Evolutionary conservation across 92 coral and sea anemone species (phyloP).

Genomic region (Virgularia gustaviana): DNA sequence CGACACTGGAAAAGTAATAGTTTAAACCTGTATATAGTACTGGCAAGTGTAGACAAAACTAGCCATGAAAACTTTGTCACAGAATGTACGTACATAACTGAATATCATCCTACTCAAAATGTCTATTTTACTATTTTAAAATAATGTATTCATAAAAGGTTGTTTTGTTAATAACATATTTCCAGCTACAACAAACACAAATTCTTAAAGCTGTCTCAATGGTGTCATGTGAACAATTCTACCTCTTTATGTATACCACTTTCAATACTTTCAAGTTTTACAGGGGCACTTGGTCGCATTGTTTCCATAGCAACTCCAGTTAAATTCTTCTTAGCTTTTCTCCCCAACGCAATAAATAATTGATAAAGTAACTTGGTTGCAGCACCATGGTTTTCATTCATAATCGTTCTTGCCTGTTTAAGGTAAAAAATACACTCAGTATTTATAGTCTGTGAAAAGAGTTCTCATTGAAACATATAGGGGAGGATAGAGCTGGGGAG

Average conservation of each 20-base stretch:
- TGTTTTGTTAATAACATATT: no score
- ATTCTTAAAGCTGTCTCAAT: not conserved
- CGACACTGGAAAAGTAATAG: no score
- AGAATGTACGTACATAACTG: no score
- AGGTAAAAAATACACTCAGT: not conserved
- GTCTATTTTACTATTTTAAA: no score
- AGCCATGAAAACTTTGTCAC: no score
- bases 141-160: no score
- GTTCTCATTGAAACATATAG: no score
- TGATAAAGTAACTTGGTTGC: conserved; percentile 88
- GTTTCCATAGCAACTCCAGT: conserved; percentile 99
- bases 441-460: not conserved
- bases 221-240: not conserved
- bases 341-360: conserved; percentile 86
- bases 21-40: no score
- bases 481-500: no score
- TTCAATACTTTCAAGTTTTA: conserved; percentile 89
- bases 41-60: no score
- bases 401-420: conserved; percentile 79
- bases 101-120: no score
- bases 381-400: conserved; percentile 93
- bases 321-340: conserved; percentile 82
- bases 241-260: conserved; percentile 97
- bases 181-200: no score
- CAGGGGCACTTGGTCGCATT: conserved; percentile 98